Base-by-base conservation (phyloP, 2,113 vertebrate genomes). In the Callorhinus ursinus region DNA sequence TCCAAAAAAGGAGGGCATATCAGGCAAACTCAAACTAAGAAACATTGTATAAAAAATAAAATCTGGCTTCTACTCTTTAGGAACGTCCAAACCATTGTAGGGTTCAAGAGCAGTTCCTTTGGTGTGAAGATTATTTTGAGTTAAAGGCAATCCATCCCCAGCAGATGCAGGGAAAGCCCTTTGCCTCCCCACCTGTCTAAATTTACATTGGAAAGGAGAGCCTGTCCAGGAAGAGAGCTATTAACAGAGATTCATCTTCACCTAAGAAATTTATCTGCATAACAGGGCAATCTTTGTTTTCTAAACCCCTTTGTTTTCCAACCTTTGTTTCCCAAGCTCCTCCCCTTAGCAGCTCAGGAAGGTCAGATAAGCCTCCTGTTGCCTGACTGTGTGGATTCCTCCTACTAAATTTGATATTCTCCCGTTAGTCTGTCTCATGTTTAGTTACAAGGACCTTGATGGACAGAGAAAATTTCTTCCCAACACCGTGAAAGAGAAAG, bases 401-500 rank as follows among this genome's bases (percentile, higher is more conserved):
- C 42, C 42, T 77, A 31, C 74, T 49, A 31, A 31, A 77, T 31
- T 31, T 28, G 26, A 49, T 18, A 46, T 49, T 77, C 7, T 76
- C 72, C 42, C 26, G 0, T 77, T 77, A 49, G 49, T 77, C 74
- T 49, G 74, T 31, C 74, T 77, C 26, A 16, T 49, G 42, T 26
- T 77, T 77, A 49, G 42, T 77, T 49, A 77, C 72, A 76, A 76
- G 39, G 72, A 76, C 74, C 42, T 46, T 39, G 14, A 28, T 76
- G 72, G 24, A 42, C 72, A 16, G 42, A 76, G 72, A 39, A 76
- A 46, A 76, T 76, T 76, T 16, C 24, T 76, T 76, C 72, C 72
- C n/a, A 93, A 5, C 84, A 46, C 82, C 84, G 46, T 82, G 18
- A 76, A 93, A 80, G 74, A 79, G 24, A 95, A 84, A 90, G 57